Evolutionary conservation across 1,140 invertebrate species (phyloP).

Genomic region (Drosophila azteca): DNA sequence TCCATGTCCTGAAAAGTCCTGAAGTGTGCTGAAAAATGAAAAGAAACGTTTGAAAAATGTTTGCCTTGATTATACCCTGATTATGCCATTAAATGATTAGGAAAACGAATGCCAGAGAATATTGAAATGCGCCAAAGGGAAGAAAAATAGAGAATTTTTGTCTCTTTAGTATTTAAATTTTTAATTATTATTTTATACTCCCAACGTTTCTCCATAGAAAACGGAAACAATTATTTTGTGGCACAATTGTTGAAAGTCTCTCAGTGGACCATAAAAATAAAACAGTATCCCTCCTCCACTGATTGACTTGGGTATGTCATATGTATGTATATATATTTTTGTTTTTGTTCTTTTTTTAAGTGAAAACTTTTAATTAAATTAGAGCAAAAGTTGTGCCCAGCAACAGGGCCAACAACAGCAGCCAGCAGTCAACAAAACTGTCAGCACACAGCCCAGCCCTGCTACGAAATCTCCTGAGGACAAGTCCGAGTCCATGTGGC

Average conservation of each 20-base stretch:
- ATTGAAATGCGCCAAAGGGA: too few relatives aligned
- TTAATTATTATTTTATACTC: too few relatives aligned
- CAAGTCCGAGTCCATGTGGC: conserved; percentile 43
- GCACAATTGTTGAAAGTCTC: too few relatives aligned
- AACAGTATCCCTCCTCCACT: conserved; percentile 2
- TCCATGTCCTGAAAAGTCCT: conserved; percentile 14
- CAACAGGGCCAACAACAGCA: conserved; percentile 13
- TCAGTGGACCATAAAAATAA: too few relatives aligned
- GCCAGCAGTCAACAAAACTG: conserved; percentile 53
- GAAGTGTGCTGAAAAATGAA: neutral
- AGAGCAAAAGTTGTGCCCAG: conserved; percentile 47
- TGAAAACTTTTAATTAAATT: conserved; percentile 75
- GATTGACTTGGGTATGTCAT: conserved; percentile 53
- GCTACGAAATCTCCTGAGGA: conserved; percentile 44
- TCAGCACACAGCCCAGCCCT: conserved; percentile 52
- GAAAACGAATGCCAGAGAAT: neutral
- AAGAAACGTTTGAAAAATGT: conserved; percentile 19
- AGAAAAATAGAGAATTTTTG: too few relatives aligned
- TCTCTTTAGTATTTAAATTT: too few relatives aligned
- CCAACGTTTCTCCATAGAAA: too few relatives aligned
- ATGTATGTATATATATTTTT: neutral
- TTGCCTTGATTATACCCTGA: conserved; percentile 19
- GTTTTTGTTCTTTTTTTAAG: neutral
- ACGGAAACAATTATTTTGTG: too few relatives aligned
- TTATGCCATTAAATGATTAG: conserved; percentile 30